Conservation (phyloP, 1,140 invertebrate species). For the Phortica variegata region DNA sequence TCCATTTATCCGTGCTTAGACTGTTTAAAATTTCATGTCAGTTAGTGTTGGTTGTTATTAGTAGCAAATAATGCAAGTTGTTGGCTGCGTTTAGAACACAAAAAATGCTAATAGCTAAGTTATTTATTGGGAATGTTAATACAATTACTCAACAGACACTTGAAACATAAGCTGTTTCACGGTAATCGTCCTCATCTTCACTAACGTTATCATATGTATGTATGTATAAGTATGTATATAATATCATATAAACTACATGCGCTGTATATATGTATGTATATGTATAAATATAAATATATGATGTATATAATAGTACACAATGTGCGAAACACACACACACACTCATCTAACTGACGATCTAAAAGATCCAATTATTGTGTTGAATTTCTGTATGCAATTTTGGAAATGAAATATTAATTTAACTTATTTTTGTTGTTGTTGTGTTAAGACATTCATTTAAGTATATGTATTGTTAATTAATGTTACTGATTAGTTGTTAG, state of each 20-base stretch:
- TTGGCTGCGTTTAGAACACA: slow-evolving; percentile 7
- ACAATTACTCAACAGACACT: no score
- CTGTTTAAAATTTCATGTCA: slow-evolving; percentile 6
- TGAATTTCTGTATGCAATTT: slow-evolving; percentile 4
- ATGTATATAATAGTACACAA: slow-evolving; percentile 6
- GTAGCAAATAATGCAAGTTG: background rate
- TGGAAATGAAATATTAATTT: slow-evolving; percentile 35
- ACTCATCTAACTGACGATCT: slow-evolving; percentile 12
- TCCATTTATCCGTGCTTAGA: slow-evolving; percentile 12
- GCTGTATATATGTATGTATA: slow-evolving; percentile 13
- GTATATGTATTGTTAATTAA: slow-evolving; percentile 14
- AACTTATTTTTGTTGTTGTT: slow-evolving; percentile 18
- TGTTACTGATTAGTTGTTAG: slow-evolving; percentile 13
- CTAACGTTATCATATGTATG: no score
- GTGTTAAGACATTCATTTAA: slow-evolving; percentile 11
- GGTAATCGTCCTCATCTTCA: no score
- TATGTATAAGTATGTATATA: slow-evolving; percentile 2
- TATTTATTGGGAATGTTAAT: background rate
- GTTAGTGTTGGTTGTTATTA: background rate
- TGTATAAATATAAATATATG: slow-evolving; percentile 17
- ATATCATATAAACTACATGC: slow-evolving; percentile 10
- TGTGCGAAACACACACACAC: no score
- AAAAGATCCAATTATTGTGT: slow-evolving; percentile 26
- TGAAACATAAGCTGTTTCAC: no score
- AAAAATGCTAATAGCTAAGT: slow-evolving; percentile 7